Evolutionary conservation across 2,888 invertebrate species (phyloP), one percentile per base, ranked within the genome.

Genomic region (Spialia ferax): DNA sequence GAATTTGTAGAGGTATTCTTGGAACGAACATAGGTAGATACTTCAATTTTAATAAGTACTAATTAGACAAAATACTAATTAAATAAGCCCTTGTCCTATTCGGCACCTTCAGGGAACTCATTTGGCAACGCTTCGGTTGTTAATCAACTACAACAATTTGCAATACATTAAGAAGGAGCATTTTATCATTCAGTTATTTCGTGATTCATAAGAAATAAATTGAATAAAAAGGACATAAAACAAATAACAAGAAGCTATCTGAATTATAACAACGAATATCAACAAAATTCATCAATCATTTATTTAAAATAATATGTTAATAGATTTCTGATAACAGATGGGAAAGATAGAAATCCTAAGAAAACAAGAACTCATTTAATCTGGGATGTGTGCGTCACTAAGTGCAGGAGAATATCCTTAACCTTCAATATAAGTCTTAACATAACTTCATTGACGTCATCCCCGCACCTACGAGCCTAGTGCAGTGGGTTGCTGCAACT

Each of bases 401-500:
- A 20, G 10, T 50, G 48, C 48, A 50, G 48, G 18, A 23, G 10
- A 0, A 35, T 26, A 57, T 35, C 64, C 64, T 57, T 50, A 57
- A 64, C 64, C 64, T 64, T 64, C 57, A 50, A 50, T 57, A 50
- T 35, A 20, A 13, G 13, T 15, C n/a, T 6, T 15, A 13, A 48
- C 56, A 57, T 48, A 50, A 57, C 32, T n/a, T 2, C 2, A 45
- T 11, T 57, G 64, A 64, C 63, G 63, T 64, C 63, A 64, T 29
- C 13, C 22, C 29, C 18, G n/a, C 18, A 11, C 18, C 20, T 18
- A 10, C 18, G 38, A 15, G 29, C 42, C 38, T 52, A 50, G 62
- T 22, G 68, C 52, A 64, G 69, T 48, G 52, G 59, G 45, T 65
- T 45, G 55, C 52, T 62, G 52, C 65, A 45, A 63, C 74, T 69